Evolutionary conservation across 2,113 vertebrate genomes (phyloP).

Genomic region (Lasiurus cinereus): DNA sequence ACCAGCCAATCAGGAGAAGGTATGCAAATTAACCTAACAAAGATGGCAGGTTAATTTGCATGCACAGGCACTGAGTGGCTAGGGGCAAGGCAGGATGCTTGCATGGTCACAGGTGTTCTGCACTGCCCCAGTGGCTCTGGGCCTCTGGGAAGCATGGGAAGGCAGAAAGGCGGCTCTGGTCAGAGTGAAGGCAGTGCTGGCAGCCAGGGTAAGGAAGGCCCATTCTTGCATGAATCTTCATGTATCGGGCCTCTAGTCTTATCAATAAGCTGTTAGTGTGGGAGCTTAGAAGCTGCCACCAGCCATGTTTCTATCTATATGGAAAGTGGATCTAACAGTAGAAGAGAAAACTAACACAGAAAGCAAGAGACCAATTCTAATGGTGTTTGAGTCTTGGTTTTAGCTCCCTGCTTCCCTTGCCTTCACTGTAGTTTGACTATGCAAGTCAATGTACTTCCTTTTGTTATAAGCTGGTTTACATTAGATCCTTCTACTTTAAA

Average conservation of each 20-base stretch:
- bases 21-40: no score
- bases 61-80: no score
- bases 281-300: neutral
- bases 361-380: neutral
- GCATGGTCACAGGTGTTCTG: no score
- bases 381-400: neutral
- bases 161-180: no score
- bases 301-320: neutral
- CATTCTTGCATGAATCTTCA: no score
- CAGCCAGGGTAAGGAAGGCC: no score
- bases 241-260: neutral
- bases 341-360: neutral
- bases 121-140: no score
- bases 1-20: no score
- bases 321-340: neutral
- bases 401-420: neutral
- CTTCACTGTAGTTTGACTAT: neutral
- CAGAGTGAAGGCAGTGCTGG: no score
- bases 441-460: neutral
- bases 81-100: no score
- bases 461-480: neutral
- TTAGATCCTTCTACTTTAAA: neutral
- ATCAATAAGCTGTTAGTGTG: neutral
- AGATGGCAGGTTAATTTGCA: no score
- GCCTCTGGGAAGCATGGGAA: no score